Percentiles rank a stretch among this genome's conserved stretches.
Conservation (phyloP, 2,113 vertebrate genomes). For the Oxyura jamaicensis region DNA sequence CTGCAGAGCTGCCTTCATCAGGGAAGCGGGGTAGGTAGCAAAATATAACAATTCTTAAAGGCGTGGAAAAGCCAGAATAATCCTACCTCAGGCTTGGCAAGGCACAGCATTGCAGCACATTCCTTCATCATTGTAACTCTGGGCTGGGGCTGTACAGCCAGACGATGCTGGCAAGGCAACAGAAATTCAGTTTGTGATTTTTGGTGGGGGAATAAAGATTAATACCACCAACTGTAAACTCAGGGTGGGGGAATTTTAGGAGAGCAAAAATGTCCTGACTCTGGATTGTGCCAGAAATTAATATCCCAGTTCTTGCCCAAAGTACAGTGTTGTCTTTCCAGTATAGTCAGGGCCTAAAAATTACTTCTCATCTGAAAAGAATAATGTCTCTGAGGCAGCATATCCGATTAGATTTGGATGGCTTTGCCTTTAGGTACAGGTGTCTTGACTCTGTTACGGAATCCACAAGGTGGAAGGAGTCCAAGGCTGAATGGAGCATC, state of each 20-base stretch:
- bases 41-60: not conserved
- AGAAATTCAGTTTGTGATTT: not conserved
- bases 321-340: not conserved
- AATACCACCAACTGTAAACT: slow-evolving; percentile 4
- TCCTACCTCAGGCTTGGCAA: not conserved
- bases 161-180: not conserved
- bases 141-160: not conserved
- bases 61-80: not conserved
- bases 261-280: not conserved
- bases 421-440: slow-evolving; percentile 35
- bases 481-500: not conserved
- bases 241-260: not conserved
- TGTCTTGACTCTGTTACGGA: slow-evolving; percentile 18
- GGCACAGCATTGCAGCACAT: not conserved
- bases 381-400: not conserved
- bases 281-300: not conserved
- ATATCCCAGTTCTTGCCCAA: not conserved
- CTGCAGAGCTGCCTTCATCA: not conserved
- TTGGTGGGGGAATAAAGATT: not conserved
- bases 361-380: not conserved
- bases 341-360: not conserved
- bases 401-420: not conserved
- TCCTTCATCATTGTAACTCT: not conserved
- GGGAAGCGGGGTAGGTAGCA: not conserved
- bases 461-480: not conserved